These are phyloP conservation scores for Temnothorax longispinosus DNA, from an alignment of 1,140 invertebrate species.

Conservation along the genomic window DNA sequence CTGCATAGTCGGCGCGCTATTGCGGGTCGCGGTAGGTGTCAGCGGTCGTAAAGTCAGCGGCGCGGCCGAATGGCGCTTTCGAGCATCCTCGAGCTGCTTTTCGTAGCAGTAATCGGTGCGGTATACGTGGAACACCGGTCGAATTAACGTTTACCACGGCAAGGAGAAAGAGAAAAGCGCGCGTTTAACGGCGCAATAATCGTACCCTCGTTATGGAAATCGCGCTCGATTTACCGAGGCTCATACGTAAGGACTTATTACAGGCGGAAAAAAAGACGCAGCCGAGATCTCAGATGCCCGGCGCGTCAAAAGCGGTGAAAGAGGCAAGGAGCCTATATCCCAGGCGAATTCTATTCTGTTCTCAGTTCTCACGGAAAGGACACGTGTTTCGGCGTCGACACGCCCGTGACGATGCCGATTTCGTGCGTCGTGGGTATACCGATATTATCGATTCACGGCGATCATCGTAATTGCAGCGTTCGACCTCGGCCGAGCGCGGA, in stretches of 20 bases:
- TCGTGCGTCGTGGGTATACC: constrained; percentile 8
- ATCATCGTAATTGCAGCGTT: constrained; percentile 52
- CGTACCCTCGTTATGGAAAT: constrained; percentile 69
- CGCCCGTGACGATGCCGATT: constrained; percentile 2
- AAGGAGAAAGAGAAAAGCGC: constrained; percentile 42
- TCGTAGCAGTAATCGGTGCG: constrained; percentile 72
- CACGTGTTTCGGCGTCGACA: constrained; percentile 3
- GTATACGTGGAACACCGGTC: constrained; percentile 57
- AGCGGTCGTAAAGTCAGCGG: constrained; percentile 77
- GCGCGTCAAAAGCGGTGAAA: not conserved
- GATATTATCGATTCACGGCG: constrained; percentile 63
- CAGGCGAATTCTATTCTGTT: not conserved
- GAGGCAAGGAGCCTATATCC: not conserved
- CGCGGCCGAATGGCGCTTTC: constrained; percentile 64
- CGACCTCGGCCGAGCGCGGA: constrained; percentile 10
- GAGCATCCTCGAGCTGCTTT: constrained; percentile 59
- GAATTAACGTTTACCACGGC: constrained; percentile 77
- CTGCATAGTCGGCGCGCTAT: constrained; percentile 36
- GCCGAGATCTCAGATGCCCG: not conserved
- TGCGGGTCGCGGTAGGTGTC: constrained; percentile 74
- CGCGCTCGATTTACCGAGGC: not conserved
- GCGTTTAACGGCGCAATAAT: constrained; percentile 79
- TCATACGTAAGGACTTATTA: not conserved
- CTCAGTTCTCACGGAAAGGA: constrained; percentile 25
- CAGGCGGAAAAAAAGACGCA: not conserved